Percentiles rank a stretch among this genome's conserved stretches.
phyloP scores from a whole-genome alignment of 2,888 invertebrate species.

The Thera obeliscata region DNA sequence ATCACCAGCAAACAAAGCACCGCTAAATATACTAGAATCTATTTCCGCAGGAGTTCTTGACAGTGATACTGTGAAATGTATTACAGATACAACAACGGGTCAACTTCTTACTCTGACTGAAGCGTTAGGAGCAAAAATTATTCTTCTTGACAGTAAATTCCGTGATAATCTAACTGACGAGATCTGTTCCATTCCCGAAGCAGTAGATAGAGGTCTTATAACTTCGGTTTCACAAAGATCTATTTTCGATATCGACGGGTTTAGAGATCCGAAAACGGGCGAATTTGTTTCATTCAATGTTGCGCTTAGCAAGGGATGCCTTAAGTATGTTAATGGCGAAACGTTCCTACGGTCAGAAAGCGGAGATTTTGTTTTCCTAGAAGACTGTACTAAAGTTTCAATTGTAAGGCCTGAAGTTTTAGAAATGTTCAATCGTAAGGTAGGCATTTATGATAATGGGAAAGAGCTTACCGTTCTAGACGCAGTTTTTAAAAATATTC shows the following conservation, averaged over 20 bases:
- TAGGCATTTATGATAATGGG: conserved; percentile 91
- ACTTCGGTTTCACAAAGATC: conserved; percentile 94
- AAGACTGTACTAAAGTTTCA: conserved; percentile 91
- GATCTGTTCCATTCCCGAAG: conserved; percentile 91
- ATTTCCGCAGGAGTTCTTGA: conserved; percentile 95
- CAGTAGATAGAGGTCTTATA: conserved; percentile 94
- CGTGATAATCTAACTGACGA: conserved; percentile 90
- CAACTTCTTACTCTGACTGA: conserved; percentile 93
- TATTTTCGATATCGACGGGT: conserved; percentile 96
- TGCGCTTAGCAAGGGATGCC: conserved; percentile 90
- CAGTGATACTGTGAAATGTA: conserved; percentile 91
- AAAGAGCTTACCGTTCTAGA: conserved; percentile 93
- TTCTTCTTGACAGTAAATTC: conserved; percentile 89
- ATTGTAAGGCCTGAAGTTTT: conserved; percentile 93
- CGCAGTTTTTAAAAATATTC: conserved; percentile 92
- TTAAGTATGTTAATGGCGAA: conserved; percentile 89
- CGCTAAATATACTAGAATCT: conserved; percentile 92
- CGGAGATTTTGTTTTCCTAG: conserved; percentile 90
- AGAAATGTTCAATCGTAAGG: conserved; percentile 92
- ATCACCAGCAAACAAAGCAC: conserved; percentile 91
- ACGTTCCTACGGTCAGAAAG: conserved; percentile 90
- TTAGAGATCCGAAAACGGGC: conserved; percentile 91
- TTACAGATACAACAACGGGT: conserved; percentile 91
- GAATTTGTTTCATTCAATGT: conserved; percentile 94
- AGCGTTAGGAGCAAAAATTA: conserved; percentile 92